Evolutionary conservation across 2,888 invertebrate genomes (phyloP).

Genomic region (Carpatolechia fugitivella): DNA sequence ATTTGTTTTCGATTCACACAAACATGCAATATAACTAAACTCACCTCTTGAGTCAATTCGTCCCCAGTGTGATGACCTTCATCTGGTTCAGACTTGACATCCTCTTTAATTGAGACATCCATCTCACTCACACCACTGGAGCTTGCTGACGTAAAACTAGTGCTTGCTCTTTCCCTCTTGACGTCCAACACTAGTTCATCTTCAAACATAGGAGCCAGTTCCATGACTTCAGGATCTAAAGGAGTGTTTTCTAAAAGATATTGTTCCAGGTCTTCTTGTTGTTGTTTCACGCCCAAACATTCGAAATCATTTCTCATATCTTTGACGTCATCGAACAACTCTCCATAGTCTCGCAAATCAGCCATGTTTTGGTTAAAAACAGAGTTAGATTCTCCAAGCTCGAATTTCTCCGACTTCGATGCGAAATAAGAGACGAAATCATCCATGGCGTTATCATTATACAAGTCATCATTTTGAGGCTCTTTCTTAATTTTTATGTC

Average conservation of each 20-base stretch:
- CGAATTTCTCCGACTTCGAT: constrained; percentile 54
- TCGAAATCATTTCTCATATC: constrained; percentile 63
- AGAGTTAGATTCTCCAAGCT: constrained; percentile 59
- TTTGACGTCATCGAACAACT: constrained; percentile 58
- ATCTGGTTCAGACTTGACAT: constrained; percentile 66
- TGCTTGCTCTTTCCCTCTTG: constrained; percentile 73
- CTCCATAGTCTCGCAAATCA: constrained; percentile 77
- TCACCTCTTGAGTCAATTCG: constrained; percentile 75
- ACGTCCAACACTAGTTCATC: constrained; percentile 61
- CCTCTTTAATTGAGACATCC: constrained; percentile 56
- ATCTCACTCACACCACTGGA: constrained; percentile 75
- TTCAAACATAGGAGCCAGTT: constrained; percentile 64
- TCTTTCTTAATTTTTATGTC: constrained; percentile 60
- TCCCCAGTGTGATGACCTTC: constrained; percentile 72
- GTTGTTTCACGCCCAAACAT: constrained; percentile 61
- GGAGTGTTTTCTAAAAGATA: constrained; percentile 69
- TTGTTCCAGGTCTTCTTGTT: constrained; percentile 61
- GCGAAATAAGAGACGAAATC: constrained; percentile 67
- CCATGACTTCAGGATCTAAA: constrained; percentile 59
- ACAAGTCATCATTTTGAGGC: constrained; percentile 51
- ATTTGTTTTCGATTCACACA: not conserved
- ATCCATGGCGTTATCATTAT: constrained; percentile 69
- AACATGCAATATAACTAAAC: constrained; percentile 36
- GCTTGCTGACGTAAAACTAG: constrained; percentile 71
- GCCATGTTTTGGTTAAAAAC: constrained; percentile 80